These are phyloP conservation scores for Fragum fragum DNA, from an alignment of 2,888 invertebrate species.

Conservation along the genomic window DNA sequence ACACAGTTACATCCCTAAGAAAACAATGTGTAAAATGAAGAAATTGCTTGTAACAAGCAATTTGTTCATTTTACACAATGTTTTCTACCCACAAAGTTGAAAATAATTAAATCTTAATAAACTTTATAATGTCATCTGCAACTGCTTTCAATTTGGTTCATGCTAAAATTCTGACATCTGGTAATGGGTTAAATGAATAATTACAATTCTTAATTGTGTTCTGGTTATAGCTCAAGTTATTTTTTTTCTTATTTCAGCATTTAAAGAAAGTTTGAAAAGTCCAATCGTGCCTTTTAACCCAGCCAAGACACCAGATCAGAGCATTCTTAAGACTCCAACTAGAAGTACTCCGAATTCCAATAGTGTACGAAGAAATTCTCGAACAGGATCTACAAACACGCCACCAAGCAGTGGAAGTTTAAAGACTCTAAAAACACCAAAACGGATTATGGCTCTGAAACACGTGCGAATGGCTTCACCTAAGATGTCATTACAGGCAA, in stretches of 20 bases:
- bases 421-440: conserved; percentile 12
- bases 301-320: conserved; percentile 70
- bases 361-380: neutral
- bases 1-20: too few relatives aligned
- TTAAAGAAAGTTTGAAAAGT: conserved; percentile 71
- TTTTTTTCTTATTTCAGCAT: conserved; percentile 72
- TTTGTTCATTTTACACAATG: too few relatives aligned
- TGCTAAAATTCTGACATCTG: too few relatives aligned
- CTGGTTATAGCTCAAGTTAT: too few relatives aligned
- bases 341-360: neutral
- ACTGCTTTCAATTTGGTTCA: too few relatives aligned
- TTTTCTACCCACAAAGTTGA: too few relatives aligned
- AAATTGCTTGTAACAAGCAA: too few relatives aligned
- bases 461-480: neutral
- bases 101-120: too few relatives aligned
- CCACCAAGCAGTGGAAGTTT: neutral
- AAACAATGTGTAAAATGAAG: too few relatives aligned
- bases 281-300: conserved; percentile 71
- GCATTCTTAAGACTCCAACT: conserved; percentile 69
- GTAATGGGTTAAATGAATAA: too few relatives aligned
- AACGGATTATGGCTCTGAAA: neutral
- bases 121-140: too few relatives aligned
- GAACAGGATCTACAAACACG: neutral
- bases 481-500: neutral
- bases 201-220: too few relatives aligned